Conservation (phyloP, 2,888 invertebrate genomes). For the Caenorhabditis wallacei region DNA sequence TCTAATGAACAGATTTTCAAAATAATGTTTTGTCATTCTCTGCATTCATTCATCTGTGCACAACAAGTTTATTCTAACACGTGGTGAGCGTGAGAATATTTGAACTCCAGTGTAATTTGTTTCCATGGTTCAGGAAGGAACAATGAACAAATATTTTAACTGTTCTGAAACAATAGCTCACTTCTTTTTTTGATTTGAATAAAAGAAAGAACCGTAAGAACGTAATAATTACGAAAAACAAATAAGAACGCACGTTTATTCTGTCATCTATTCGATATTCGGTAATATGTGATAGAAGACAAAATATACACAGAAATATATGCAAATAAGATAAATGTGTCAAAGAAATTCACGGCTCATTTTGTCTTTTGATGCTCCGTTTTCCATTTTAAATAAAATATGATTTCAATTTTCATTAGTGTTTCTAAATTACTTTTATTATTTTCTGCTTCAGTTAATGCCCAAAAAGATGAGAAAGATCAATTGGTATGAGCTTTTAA, state of each 20-base stretch:
- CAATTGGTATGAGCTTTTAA: slow-evolving; percentile 17
- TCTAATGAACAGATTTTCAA: not conserved
- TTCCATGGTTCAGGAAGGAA: slow-evolving; percentile 11
- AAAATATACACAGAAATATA: slow-evolving; percentile 19
- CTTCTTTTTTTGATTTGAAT: too few relatives aligned
- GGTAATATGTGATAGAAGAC: slow-evolving; percentile 4
- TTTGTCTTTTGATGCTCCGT: slow-evolving; percentile 21
- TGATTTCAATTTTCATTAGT: slow-evolving; percentile 22
- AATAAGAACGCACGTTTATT: slow-evolving; percentile 37
- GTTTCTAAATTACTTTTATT: slow-evolving; percentile 6
- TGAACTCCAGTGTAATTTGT: not conserved
- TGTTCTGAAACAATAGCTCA: too few relatives aligned
- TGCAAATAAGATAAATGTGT: slow-evolving; percentile 54
- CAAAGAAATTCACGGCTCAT: slow-evolving; percentile 28
- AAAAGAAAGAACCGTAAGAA: not conserved
- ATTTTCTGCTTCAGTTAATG: slow-evolving; percentile 26
- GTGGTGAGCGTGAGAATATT: slow-evolving; percentile 34
- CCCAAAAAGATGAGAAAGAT: slow-evolving; percentile 10
- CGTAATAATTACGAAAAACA: slow-evolving; percentile 41
- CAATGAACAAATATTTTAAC: not conserved
- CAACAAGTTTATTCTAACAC: slow-evolving; percentile 7
- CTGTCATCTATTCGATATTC: slow-evolving; percentile 32
- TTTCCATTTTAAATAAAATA: slow-evolving; percentile 25
- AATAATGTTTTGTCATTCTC: not conserved
- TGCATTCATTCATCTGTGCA: slow-evolving; percentile 11